These are phyloP conservation scores for Trypoxylus dichotomus DNA, from an alignment of 1,140 invertebrate species.

Conservation along the genomic window DNA sequence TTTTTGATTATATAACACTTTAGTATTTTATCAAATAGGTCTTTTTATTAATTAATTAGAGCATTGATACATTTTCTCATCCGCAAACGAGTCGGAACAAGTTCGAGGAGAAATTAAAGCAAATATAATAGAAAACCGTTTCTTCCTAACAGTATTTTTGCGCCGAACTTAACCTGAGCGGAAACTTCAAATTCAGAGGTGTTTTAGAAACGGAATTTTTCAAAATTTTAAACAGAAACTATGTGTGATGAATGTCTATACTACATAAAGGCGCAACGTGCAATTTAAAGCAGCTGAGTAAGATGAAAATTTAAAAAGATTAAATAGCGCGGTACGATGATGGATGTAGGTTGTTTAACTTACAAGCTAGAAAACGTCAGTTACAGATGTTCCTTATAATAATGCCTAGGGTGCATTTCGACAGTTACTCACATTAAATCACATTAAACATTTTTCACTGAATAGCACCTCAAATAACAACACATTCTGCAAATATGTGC, in stretches of 20 bases:
- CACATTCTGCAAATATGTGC: conserved; percentile 31
- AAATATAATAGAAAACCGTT: conserved; percentile 19
- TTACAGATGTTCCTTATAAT: conserved; percentile 29
- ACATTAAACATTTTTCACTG: conserved; percentile 28
- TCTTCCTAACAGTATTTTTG: conserved; percentile 5
- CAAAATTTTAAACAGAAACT: not conserved
- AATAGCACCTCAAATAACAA: conserved; percentile 31
- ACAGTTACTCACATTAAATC: not conserved
- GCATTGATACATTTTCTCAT: not conserved
- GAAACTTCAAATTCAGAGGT: not conserved
- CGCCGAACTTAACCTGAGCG: not conserved
- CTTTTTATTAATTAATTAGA: not conserved
- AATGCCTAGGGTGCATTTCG: conserved; percentile 22
- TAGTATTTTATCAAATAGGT: not conserved
- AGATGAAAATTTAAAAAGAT: not conserved
- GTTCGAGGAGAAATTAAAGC: not conserved
- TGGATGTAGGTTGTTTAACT: conserved; percentile 26
- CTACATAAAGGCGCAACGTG: not conserved
- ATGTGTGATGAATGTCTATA: not conserved
- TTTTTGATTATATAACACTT: not conserved
- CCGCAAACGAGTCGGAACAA: not conserved
- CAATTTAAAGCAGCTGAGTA: not conserved
- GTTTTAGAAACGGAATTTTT: not conserved
- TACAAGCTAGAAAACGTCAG: conserved; percentile 27
- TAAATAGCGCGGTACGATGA: conserved; percentile 6